Evolutionary conservation across 2,888 invertebrate species (phyloP).

Genomic region (Eurytoma adleriae): DNA sequence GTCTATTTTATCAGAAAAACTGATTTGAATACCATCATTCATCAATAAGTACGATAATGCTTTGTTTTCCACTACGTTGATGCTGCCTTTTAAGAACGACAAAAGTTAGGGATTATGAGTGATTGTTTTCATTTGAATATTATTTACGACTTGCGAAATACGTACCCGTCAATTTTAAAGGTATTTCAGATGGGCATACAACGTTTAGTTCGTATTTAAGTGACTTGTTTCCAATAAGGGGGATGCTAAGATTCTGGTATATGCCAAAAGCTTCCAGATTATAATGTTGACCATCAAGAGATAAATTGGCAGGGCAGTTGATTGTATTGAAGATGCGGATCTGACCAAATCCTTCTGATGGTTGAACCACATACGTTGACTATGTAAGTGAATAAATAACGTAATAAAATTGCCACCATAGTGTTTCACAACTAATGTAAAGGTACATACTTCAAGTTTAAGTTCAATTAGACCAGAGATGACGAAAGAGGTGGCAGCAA

Average conservation of each 20-base stretch:
- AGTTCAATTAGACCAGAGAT: constrained; percentile 91
- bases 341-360: constrained; percentile 80
- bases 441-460: constrained; percentile 80
- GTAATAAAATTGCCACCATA: no score
- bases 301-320: constrained; percentile 63
- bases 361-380: constrained; percentile 80
- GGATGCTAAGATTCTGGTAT: constrained; percentile 62
- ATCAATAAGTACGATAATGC: constrained; percentile 18
- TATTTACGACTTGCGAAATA: no score
- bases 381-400: constrained; percentile 65
- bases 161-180: no score
- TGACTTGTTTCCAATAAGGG: neutral
- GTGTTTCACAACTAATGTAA: no score
- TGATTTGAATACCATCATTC: neutral
- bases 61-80: constrained; percentile 6
- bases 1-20: constrained; percentile 45
- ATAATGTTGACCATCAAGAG: constrained; percentile 46
- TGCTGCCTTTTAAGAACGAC: neutral
- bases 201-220: constrained; percentile 18
- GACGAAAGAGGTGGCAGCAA: constrained; percentile 91
- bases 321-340: constrained; percentile 82
- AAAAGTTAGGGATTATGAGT: constrained; percentile 59
- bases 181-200: no score
- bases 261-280: constrained; percentile 61
- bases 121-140: no score